phyloP scores from a whole-genome alignment of 2,113 vertebrate genomes.

The Willisornis vidua region DNA sequence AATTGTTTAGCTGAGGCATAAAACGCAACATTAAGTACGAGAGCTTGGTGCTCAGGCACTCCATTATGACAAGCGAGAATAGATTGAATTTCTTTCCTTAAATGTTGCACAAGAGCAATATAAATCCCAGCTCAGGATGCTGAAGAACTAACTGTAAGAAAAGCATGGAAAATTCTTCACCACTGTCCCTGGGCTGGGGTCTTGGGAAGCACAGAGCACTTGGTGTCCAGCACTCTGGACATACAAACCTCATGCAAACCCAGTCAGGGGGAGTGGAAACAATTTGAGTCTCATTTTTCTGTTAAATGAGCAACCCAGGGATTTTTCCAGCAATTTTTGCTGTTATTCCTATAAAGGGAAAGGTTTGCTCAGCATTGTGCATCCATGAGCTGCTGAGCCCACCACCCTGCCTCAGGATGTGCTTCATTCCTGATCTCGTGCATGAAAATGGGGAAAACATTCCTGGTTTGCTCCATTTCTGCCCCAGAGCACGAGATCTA shows the following conservation, averaged over 20 bases:
- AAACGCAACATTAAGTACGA: constrained; percentile 41
- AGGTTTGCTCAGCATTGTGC: neutral
- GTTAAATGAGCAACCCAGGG: neutral
- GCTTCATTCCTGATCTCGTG: neutral
- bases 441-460: neutral
- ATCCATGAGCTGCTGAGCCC: rapidly evolving
- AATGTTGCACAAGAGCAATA: constrained; percentile 19
- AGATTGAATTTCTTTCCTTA: constrained; percentile 46
- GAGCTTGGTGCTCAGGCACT: neutral
- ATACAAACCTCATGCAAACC: neutral
- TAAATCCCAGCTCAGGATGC: neutral
- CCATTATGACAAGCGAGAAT: constrained; percentile 15
- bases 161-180: neutral
- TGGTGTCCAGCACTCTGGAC: neutral
- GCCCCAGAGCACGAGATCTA: rapidly evolving
- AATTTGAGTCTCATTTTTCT: neutral
- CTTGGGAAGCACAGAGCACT: neutral
- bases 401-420: neutral
- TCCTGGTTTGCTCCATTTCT: neutral
- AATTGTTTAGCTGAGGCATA: constrained; percentile 38
- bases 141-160: neutral
- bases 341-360: neutral
- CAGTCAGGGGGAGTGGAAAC: neutral
- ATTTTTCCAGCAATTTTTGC: neutral
- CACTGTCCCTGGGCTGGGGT: neutral